A percentile compares a stretch with the other conserved stretches of the same genome.
These are phyloP conservation scores for Glaucomys volans DNA, from an alignment of 2,113 vertebrate species.

Conservation along the genomic window DNA sequence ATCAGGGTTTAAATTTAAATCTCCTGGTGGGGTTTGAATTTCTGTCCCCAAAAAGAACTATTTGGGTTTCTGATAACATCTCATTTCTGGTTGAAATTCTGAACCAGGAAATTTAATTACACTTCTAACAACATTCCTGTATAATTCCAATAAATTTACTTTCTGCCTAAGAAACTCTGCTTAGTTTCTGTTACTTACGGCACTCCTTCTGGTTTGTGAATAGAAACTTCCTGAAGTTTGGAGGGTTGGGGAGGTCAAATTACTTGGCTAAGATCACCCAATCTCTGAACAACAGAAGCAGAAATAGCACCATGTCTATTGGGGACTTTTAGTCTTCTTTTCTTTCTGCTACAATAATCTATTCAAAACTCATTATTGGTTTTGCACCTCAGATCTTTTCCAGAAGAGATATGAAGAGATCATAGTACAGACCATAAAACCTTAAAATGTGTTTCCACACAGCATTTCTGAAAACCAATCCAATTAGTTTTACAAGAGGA, in stretches of 20 bases:
- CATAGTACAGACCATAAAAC: constrained; percentile 32
- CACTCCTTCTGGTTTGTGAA: not conserved
- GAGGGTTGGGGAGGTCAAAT: not conserved
- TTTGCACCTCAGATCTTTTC: constrained; percentile 32
- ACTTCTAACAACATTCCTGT: not conserved
- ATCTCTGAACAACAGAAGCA: not conserved
- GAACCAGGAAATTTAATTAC: not conserved
- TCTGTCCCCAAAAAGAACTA: not conserved
- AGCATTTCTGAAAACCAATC: constrained; percentile 45
- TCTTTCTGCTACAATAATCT: not conserved
- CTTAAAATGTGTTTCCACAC: constrained; percentile 35
- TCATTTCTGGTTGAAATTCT: not conserved
- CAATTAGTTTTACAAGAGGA: constrained; percentile 62
- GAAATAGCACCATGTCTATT: no score
- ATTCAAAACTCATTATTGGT: not conserved
- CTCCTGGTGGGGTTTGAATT: not conserved
- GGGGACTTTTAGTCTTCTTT: not conserved
- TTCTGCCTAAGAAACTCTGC: constrained; percentile 2
- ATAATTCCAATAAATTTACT: constrained; percentile 1
- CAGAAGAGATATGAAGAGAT: constrained; percentile 44
- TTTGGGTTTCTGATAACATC: not conserved
- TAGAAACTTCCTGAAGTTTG: not conserved
- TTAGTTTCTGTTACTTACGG: not conserved
- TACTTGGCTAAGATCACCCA: not conserved
- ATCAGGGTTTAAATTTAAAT: not conserved